phyloP scores from a whole-genome alignment of 2,113 vertebrate species.

The Grus americana region DNA sequence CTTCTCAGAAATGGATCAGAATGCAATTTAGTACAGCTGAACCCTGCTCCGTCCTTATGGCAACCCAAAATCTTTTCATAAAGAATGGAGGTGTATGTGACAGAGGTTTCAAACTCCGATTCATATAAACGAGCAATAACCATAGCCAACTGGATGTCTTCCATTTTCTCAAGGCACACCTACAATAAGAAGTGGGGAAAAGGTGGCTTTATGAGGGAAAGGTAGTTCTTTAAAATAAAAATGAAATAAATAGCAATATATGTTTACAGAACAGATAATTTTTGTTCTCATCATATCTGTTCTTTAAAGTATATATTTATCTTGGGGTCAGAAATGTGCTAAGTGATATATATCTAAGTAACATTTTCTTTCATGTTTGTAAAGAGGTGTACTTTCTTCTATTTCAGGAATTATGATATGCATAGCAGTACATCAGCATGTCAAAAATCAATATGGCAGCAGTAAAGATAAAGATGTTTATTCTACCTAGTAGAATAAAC shows the following conservation, averaged over 20 bases:
- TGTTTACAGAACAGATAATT: not conserved
- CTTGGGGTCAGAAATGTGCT: not conserved
- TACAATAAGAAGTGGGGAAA: constrained; percentile 24
- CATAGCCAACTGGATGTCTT: constrained; percentile 97
- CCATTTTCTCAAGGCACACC: constrained; percentile 99
- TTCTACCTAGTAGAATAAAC: not conserved
- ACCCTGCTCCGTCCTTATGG: constrained; percentile 84
- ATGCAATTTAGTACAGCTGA: constrained; percentile 86
- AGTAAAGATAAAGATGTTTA: not conserved
- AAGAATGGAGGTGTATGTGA: constrained; percentile 91
- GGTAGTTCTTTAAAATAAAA: not conserved
- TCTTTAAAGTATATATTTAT: not conserved
- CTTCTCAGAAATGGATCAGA: constrained; percentile 95
- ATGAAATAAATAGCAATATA: not conserved
- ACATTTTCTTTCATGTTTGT: not conserved
- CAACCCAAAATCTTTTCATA: constrained; percentile 93
- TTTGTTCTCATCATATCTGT: not conserved
- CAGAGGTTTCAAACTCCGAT: constrained; percentile 93
- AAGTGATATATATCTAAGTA: not conserved
- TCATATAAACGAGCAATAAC: constrained; percentile 94
- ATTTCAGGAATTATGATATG: not conserved
- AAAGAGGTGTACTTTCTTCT: not conserved
- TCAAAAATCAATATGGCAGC: not conserved
- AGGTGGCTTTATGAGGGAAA: not conserved
- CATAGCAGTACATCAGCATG: not conserved